Conservation (phyloP, 2,888 invertebrate species). For the Microdon myrmicae region DNA sequence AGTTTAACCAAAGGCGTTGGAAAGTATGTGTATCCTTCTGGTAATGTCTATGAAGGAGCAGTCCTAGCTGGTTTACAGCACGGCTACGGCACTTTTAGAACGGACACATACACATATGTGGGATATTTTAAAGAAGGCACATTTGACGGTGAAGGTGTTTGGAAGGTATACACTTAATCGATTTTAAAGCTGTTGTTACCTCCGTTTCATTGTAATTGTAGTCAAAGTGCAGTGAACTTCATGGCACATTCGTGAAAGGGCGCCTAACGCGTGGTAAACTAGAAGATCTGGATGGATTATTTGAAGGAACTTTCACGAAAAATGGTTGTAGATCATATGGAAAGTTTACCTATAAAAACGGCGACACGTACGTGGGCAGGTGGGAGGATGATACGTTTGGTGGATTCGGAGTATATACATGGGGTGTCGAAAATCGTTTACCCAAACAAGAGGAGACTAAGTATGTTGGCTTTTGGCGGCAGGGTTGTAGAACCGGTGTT, state of each 20-base stretch:
- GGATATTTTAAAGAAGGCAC: slow-evolving; percentile 22
- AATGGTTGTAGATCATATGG: slow-evolving; percentile 1
- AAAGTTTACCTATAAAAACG: slow-evolving; percentile 20
- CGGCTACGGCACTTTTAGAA: slow-evolving; percentile 21
- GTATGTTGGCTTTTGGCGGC: slow-evolving; percentile 25
- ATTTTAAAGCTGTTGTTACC: neutral
- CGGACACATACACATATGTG: slow-evolving; percentile 6
- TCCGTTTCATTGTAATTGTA: neutral
- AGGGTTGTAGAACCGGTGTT: slow-evolving; percentile 7
- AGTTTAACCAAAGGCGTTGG: slow-evolving; percentile 10
- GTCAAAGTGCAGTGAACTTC: slow-evolving; percentile 9
- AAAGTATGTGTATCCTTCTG: neutral
- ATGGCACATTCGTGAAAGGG: slow-evolving; percentile 10
- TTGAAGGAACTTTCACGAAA: slow-evolving; percentile 13
- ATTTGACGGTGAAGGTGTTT: slow-evolving; percentile 27
- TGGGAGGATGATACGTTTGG: slow-evolving; percentile 9
- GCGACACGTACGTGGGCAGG: slow-evolving; percentile 15
- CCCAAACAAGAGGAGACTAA: neutral
- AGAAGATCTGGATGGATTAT: slow-evolving; percentile 6
- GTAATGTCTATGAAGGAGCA: slow-evolving; percentile 18
- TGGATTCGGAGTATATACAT: slow-evolving; percentile 24
- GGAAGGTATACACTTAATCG: slow-evolving; percentile 9
- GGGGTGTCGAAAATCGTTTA: neutral
- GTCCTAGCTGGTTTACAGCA: slow-evolving; percentile 18
- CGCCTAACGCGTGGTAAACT: slow-evolving; percentile 5